Conservation (phyloP, 2,113 vertebrate genomes). For the Ophthalmolycus amberensis region DNA sequence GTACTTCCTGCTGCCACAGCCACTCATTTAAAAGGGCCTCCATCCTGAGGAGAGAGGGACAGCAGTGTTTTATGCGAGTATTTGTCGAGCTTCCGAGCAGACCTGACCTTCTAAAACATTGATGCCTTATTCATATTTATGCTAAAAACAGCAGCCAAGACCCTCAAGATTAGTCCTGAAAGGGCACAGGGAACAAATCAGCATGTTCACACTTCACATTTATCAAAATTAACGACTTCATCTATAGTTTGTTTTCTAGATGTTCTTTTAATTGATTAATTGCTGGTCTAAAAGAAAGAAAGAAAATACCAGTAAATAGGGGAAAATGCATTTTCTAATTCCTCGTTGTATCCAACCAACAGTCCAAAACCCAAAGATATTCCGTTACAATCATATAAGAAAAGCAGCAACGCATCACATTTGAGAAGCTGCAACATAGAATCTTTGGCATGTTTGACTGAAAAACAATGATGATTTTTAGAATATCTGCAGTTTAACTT, state of each 20-base stretch:
- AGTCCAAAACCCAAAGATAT: not conserved
- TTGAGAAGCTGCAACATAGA: not conserved
- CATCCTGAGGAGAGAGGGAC: slow-evolving; percentile 81
- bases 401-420: not conserved
- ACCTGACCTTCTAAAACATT: slow-evolving; percentile 43
- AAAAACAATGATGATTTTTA: not conserved
- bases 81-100: not conserved
- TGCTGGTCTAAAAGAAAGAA: not conserved
- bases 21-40: slow-evolving; percentile 84
- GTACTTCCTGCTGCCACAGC: slow-evolving; percentile 88
- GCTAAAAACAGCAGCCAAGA: slow-evolving; percentile 9
- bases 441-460: not conserved
- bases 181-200: not conserved
- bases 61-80: not conserved
- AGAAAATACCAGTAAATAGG: not conserved
- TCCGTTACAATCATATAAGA: not conserved
- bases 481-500: not conserved
- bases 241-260: not conserved
- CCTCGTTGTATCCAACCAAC: not conserved
- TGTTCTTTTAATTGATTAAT: not conserved
- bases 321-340: not conserved
- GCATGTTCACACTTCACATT: not conserved
- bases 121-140: slow-evolving; percentile 50
- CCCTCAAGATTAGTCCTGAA: slow-evolving; percentile 11
- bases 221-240: not conserved